These are phyloP conservation scores for Bugula neritina DNA, from an alignment of 2,888 invertebrate genomes.

Conservation along the genomic window DNA sequence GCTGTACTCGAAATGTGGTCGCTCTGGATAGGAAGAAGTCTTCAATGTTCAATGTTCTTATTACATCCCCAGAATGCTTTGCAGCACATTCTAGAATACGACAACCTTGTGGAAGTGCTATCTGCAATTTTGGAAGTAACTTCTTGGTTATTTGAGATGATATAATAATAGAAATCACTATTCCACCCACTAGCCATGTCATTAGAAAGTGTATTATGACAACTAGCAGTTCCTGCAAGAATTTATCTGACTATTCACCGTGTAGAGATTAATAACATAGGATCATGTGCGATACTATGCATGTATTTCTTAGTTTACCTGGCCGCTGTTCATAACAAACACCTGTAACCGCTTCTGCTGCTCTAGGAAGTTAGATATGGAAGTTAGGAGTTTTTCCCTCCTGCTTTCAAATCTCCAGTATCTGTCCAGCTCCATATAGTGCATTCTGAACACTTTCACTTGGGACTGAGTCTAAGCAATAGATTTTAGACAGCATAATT, in stretches of 20 bases:
- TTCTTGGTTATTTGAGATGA: not conserved
- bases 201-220: too few species aligned
- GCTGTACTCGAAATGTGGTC: constrained; percentile 34
- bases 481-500: too few species aligned
- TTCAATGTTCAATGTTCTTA: constrained; percentile 37
- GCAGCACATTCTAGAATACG: constrained; percentile 37
- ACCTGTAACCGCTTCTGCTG: constrained; percentile 34
- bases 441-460: constrained; percentile 36
- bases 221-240: too few species aligned
- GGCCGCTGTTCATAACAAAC: constrained; percentile 38
- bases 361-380: constrained; percentile 37
- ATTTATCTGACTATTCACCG: too few species aligned
- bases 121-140: too few species aligned
- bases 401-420: constrained; percentile 41
- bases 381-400: constrained; percentile 35
- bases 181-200: too few species aligned
- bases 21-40: constrained; percentile 41
- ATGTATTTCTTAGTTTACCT: constrained; percentile 25
- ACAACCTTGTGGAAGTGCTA: constrained; percentile 2
- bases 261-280: too few species aligned
- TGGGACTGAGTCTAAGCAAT: constrained; percentile 31
- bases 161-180: not conserved
- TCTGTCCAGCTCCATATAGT: constrained; percentile 37
- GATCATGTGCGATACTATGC: not conserved
- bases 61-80: constrained; percentile 33